phyloP scores from a whole-genome alignment of 1,140 invertebrate genomes.

The Drosophila asahinai region DNA sequence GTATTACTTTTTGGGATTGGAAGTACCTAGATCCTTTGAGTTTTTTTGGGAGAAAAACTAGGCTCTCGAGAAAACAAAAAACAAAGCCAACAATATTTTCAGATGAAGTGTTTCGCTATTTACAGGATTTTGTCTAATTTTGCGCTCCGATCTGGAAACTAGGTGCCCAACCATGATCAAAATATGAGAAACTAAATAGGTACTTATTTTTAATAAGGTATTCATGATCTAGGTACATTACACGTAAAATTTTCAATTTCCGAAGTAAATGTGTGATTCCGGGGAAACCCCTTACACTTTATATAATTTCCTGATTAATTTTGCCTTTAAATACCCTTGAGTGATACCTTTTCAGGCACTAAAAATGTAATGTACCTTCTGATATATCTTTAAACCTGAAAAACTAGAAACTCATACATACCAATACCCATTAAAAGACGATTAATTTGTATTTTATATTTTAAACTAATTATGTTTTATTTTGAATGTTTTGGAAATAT shows the following conservation, averaged over 20 bases:
- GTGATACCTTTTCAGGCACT: too few species aligned
- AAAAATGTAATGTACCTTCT: too few species aligned
- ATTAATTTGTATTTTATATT: slow-evolving; percentile 52
- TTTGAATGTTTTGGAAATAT: slow-evolving; percentile 81
- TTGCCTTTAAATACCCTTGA: too few species aligned
- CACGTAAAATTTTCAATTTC: too few species aligned
- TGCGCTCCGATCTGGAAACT: not conserved
- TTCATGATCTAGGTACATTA: too few species aligned
- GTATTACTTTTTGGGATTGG: not conserved
- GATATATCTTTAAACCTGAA: not conserved
- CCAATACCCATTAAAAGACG: slow-evolving; percentile 22
- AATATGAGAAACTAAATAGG: too few species aligned
- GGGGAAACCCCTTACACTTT: too few species aligned
- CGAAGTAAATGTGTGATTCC: too few species aligned
- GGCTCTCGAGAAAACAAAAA: not conserved
- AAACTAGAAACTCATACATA: not conserved
- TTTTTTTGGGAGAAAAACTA: not conserved
- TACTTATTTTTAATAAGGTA: too few species aligned
- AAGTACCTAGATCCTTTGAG: too few species aligned
- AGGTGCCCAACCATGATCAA: too few species aligned
- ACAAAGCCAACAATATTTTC: not conserved
- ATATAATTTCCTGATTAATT: too few species aligned
- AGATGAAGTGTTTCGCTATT: not conserved
- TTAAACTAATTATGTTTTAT: slow-evolving; percentile 81
- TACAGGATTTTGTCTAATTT: not conserved